Evolutionary conservation across 2,113 vertebrate genomes (phyloP), one percentile per base, ranked within the genome.

Genomic region (Paradoxurus hermaphroditus): DNA sequence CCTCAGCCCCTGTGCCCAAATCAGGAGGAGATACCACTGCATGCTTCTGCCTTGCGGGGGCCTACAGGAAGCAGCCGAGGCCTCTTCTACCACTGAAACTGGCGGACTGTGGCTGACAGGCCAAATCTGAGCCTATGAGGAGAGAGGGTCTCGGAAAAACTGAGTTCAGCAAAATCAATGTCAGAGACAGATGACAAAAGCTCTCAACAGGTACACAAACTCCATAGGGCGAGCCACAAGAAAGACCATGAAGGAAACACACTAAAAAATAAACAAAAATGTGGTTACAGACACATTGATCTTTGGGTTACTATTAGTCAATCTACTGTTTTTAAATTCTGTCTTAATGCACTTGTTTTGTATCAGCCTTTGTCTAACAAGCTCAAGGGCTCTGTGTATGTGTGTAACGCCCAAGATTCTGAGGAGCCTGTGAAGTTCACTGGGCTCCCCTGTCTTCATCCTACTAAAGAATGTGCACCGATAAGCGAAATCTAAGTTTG

Each of bases 101-200:
- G 91, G 90, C 75, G 29, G 7, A 39, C 79, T 39, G 36, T 90
- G 90, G 90, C 13, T 90, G 90, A 51, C 36, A 53, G 65, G 59
- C 39, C 27, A 78, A 95, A 95, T 94, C 92, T 4, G 10, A 96
- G 51, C 90, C 34, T 82, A 4, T 25, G 70, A 88, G 44, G 27
- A 83, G n/a, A 91, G 62, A 96, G 93, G 91, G 93, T 97, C 96
- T 97, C 11, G 92, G 97, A 97, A 98, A 97, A 93, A 96, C 59
- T 39, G 44, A 96, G 59, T 59, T 97, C 83, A 94, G 94, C 90
- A 91, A 96, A 97, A 95, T 68, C 86, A 91, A n/a, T 34, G 34
- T 95, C 62, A 79, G 81, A 91, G 73, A 36, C 87, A 75, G 67
- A 87, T 62, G 49, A 44, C 13, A 72, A 75, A 84, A 41, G 49